These are phyloP conservation scores for Crocidura indochinensis DNA, from an alignment of 2,797 vertebrate species.

Conservation along the genomic window DNA sequence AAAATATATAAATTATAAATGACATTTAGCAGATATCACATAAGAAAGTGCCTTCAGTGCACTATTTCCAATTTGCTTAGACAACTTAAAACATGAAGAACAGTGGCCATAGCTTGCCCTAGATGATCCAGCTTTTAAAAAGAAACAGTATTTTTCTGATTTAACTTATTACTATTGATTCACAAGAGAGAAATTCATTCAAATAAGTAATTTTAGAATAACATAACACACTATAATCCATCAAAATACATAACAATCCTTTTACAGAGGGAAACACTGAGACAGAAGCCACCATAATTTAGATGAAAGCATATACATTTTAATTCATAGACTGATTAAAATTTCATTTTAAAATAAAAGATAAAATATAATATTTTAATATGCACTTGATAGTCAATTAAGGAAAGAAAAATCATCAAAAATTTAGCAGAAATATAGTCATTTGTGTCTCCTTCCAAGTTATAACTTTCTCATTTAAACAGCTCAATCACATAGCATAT, in stretches of 20 bases:
- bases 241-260: conserved; percentile 17
- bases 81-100: conserved; percentile 78
- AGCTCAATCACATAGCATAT: conserved; percentile 39
- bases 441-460: conserved; percentile 26
- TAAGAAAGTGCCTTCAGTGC: conserved; percentile 80
- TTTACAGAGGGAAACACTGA: conserved; percentile 59
- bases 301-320: conserved; percentile 47
- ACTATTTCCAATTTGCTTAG: conserved; percentile 83
- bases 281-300: conserved; percentile 54
- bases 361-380: conserved; percentile 53
- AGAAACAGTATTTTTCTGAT: conserved; percentile 77
- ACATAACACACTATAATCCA: conserved; percentile 77
- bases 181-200: conserved; percentile 76
- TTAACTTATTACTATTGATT: conserved; percentile 84
- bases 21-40: conserved; percentile 80
- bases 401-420: conserved; percentile 63
- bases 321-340: conserved; percentile 13
- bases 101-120: conserved; percentile 70
- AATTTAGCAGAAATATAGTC: conserved; percentile 62
- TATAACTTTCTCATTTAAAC: conserved; percentile 68
- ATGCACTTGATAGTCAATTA: conserved; percentile 69
- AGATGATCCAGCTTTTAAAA: conserved; percentile 75
- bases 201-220: conserved; percentile 77
- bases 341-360: conserved; percentile 45
- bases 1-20: conserved; percentile 79